Evolutionary conservation across 2,113 vertebrate genomes (phyloP).

Genomic region (Upupa epops): DNA sequence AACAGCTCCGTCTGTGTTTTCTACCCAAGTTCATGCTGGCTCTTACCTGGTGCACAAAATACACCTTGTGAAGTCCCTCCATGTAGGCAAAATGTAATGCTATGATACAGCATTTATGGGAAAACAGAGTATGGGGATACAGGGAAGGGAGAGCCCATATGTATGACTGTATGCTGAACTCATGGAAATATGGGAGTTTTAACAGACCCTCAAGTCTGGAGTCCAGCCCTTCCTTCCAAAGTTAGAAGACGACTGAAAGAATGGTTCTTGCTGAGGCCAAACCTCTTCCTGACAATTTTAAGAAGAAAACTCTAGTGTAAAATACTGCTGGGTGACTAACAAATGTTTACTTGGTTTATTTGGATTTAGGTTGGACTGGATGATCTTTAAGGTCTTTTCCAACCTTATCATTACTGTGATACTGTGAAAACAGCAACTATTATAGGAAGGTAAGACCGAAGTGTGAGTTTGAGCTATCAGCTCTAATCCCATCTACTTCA

Average conservation of each 20-base stretch:
- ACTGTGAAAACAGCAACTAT: not conserved
- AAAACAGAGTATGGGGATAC: no score
- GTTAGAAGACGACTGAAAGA: not conserved
- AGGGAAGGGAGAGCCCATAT: no score
- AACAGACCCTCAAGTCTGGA: fast-evolving
- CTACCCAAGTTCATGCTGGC: not conserved
- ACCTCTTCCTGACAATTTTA: not conserved
- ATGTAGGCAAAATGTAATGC: not conserved
- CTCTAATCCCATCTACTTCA: not conserved
- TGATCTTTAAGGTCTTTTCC: no score
- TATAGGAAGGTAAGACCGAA: not conserved
- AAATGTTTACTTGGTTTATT: no score
- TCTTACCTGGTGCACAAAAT: not conserved
- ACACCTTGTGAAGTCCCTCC: not conserved
- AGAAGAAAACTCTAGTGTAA: not conserved
- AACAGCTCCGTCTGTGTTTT: not conserved
- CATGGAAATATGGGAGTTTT: not conserved
- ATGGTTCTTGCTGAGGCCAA: not conserved
- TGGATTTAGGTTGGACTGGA: no score
- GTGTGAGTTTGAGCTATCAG: not conserved
- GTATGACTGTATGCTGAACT: fast-evolving
- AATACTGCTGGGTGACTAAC: not conserved
- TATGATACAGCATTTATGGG: not conserved
- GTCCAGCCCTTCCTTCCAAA: not conserved
- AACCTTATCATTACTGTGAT: no score